Conservation (phyloP, 2,797 vertebrate species). For the Rhodeus uyekii region DNA sequence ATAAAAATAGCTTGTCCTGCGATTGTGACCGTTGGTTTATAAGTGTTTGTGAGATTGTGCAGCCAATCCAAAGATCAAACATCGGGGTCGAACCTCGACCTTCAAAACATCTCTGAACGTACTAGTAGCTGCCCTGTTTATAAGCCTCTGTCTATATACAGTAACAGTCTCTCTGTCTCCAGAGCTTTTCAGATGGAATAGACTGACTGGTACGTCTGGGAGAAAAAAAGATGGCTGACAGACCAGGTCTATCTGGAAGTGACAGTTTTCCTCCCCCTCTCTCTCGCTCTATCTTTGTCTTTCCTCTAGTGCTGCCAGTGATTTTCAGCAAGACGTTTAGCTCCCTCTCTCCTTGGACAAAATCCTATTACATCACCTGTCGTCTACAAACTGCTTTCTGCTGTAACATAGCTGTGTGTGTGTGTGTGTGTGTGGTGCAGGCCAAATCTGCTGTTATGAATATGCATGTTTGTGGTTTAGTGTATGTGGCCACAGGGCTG, state of each 20-base stretch:
- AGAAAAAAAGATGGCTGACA: slow-evolving; percentile 25
- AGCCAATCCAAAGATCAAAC: not conserved
- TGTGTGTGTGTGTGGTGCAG: not conserved
- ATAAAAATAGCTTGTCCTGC: slow-evolving; percentile 34
- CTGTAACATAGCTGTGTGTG: not conserved
- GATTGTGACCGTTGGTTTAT: not conserved
- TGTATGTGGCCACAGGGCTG: not conserved
- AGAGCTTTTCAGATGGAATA: slow-evolving; percentile 3
- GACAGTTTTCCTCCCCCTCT: slow-evolving; percentile 24
- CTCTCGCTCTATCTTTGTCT: slow-evolving; percentile 25
- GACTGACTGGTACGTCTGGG: not conserved
- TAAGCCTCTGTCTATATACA: slow-evolving; percentile 20
- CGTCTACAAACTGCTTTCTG: slow-evolving; percentile 5
- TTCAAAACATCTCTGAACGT: not conserved
- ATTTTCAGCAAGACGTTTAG: slow-evolving; percentile 11
- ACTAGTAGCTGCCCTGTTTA: slow-evolving; percentile 4
- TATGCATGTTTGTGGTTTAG: not conserved
- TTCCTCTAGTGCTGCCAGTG: not conserved
- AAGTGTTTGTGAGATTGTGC: not conserved
- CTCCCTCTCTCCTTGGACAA: not conserved
- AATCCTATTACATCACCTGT: slow-evolving; percentile 25
- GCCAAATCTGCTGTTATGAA: not conserved
- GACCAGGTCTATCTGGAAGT: slow-evolving; percentile 23
- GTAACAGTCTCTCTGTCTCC: slow-evolving; percentile 13
- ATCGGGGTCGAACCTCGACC: not conserved